These are phyloP conservation scores for Corythaixoides concolor DNA, from an alignment of 2,113 vertebrate species.

Conservation along the genomic window DNA sequence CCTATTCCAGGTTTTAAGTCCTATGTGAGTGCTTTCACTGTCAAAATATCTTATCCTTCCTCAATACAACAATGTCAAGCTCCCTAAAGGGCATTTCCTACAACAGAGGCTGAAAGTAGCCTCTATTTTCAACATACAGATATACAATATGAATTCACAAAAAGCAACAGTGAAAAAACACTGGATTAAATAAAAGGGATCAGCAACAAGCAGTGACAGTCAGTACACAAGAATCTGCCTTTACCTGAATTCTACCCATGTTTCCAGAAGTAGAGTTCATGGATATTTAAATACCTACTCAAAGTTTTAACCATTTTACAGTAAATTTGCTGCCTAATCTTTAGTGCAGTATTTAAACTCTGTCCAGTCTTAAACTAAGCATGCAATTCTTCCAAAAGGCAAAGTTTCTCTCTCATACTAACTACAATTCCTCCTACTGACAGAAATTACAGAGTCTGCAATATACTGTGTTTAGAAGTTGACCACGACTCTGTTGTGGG, in stretches of 20 bases:
- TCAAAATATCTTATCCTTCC: not conserved
- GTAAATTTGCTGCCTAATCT: not conserved
- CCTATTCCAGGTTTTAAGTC: not conserved
- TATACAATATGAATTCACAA: not conserved
- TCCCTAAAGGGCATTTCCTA: not conserved
- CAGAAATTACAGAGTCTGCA: not conserved
- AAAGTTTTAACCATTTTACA: not conserved
- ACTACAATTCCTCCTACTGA: not conserved
- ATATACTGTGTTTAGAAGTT: not conserved
- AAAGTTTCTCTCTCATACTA: not conserved
- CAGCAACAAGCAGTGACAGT: not conserved
- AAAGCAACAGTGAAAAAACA: not conserved
- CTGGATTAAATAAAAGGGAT: not conserved
- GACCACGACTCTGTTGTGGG: not conserved
- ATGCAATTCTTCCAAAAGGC: not conserved
- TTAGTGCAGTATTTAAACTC: not conserved
- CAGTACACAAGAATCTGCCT: not conserved
- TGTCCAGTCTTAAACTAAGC: not conserved
- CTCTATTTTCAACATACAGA: not conserved
- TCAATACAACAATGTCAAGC: not conserved
- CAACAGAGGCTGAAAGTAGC: not conserved
- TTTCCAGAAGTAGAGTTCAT: not conserved
- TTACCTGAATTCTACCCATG: not conserved
- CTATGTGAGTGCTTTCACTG: not conserved
- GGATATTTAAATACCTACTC: not conserved